Evolutionary conservation across 2,797 vertebrate genomes (phyloP).

Genomic region (Amphiprion clarkii): DNA sequence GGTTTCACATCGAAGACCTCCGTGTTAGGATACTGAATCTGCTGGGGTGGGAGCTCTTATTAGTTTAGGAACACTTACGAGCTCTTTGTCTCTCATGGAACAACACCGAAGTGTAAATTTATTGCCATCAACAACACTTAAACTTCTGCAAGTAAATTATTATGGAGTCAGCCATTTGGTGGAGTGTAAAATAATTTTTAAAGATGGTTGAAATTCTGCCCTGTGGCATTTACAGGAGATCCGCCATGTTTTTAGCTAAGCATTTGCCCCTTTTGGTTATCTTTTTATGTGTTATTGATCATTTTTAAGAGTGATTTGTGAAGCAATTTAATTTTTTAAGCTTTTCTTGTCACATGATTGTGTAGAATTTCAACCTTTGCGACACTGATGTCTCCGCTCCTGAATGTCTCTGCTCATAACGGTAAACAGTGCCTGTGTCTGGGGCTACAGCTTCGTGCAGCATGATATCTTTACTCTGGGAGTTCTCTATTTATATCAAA

Average conservation of each 20-base stretch:
- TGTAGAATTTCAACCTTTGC: slow-evolving; percentile 57
- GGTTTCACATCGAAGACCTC: slow-evolving; percentile 58
- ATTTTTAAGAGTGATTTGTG: slow-evolving; percentile 43
- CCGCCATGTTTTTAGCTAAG: slow-evolving; percentile 49
- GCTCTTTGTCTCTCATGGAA: slow-evolving; percentile 64
- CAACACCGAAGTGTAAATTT: slow-evolving; percentile 53
- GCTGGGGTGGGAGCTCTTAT: slow-evolving; percentile 43
- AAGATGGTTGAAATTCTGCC: slow-evolving; percentile 22
- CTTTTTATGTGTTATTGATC: slow-evolving; percentile 57
- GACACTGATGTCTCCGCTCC: slow-evolving; percentile 79
- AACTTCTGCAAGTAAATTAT: slow-evolving; percentile 27
- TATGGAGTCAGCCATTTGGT: slow-evolving; percentile 18
- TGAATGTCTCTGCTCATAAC: slow-evolving; percentile 86
- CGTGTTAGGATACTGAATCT: slow-evolving; percentile 43
- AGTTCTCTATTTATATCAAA: slow-evolving; percentile 92
- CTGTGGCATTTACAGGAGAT: slow-evolving; percentile 44
- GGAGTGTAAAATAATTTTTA: neutral
- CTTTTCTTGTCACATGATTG: slow-evolving; percentile 25
- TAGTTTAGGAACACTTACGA: slow-evolving; percentile 37
- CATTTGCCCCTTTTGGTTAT: slow-evolving; percentile 50
- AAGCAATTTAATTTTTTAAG: slow-evolving; percentile 26
- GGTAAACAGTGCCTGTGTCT: slow-evolving; percentile 92
- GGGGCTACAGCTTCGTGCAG: slow-evolving; percentile 91
- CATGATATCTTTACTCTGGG: slow-evolving; percentile 87
- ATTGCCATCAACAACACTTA: slow-evolving; percentile 50